These are phyloP conservation scores for Cyprinodon brontotheroides DNA, from an alignment of 2,113 vertebrate species.

Conservation along the genomic window DNA sequence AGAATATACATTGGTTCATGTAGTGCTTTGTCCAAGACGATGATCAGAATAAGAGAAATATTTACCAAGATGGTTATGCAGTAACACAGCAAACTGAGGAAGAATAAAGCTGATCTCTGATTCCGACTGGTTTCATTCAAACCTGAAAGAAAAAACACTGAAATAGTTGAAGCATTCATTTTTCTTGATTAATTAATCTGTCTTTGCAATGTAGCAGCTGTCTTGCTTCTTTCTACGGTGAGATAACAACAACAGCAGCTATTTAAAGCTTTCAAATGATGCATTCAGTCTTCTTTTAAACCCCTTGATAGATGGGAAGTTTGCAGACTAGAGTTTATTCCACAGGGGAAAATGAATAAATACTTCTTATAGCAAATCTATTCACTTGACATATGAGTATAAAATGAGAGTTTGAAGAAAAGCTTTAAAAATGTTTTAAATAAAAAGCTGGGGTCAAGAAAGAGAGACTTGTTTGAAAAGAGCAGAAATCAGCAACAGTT, in stretches of 20 bases:
- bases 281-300: slow-evolving; percentile 12
- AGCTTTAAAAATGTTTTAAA: no score
- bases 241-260: no score
- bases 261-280: neutral
- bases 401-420: no score
- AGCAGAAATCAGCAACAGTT: no score
- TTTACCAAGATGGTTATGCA: slow-evolving; percentile 33
- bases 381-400: no score
- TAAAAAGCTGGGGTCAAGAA: no score
- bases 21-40: slow-evolving; percentile 47
- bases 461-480: no score
- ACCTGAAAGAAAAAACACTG: slow-evolving; percentile 40
- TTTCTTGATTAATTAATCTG: neutral
- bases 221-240: neutral
- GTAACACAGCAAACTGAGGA: slow-evolving; percentile 40
- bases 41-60: slow-evolving; percentile 29
- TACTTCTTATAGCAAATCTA: neutral
- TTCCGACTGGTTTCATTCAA: slow-evolving; percentile 21
- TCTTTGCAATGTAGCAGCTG: no score
- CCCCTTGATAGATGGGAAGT: neutral
- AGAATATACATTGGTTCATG: slow-evolving; percentile 66
- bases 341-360: neutral
- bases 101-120: slow-evolving; percentile 13
- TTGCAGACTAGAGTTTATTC: neutral
- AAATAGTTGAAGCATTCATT: slow-evolving; percentile 15